These are phyloP conservation scores for Dynastes tityus DNA, from an alignment of 2,888 invertebrate species.

Conservation along the genomic window DNA sequence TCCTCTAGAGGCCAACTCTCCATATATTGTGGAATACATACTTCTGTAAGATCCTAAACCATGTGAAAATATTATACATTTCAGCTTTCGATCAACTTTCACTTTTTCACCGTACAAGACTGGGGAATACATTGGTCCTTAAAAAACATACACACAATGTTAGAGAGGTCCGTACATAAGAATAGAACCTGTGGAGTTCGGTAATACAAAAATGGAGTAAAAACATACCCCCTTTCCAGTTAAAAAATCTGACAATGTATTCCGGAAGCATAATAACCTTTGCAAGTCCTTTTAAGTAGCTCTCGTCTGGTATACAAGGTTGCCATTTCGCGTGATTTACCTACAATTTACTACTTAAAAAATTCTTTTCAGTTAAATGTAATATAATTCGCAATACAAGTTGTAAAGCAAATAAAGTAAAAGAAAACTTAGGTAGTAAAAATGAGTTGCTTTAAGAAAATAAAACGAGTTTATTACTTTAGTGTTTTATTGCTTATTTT, in stretches of 20 bases:
- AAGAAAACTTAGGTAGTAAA: too few species aligned
- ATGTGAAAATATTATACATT: conserved; percentile 78
- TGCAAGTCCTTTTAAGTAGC: conserved; percentile 73
- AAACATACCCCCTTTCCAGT: conserved; percentile 65
- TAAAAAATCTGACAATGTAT: conserved; percentile 58
- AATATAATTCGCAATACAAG: background rate
- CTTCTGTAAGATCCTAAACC: conserved; percentile 77
- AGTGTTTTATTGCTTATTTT: too few species aligned
- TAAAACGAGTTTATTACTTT: too few species aligned
- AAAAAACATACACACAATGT: conserved; percentile 48
- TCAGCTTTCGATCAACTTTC: conserved; percentile 67
- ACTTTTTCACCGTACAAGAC: conserved; percentile 72
- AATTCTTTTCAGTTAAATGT: background rate
- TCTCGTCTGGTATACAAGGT: conserved; percentile 73
- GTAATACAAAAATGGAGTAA: background rate
- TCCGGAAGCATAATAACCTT: conserved; percentile 67
- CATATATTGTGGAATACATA: conserved; percentile 75
- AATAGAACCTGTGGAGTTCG: background rate
- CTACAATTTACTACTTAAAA: conserved; percentile 62
- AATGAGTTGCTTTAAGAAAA: too few species aligned
- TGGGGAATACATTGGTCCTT: conserved; percentile 72
- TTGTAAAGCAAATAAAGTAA: background rate
- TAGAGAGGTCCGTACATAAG: background rate
- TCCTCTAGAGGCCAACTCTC: conserved; percentile 78
- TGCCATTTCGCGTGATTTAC: conserved; percentile 71